Conservation (phyloP, 2,113 vertebrate genomes). For the Oxyruncus cristatus region DNA sequence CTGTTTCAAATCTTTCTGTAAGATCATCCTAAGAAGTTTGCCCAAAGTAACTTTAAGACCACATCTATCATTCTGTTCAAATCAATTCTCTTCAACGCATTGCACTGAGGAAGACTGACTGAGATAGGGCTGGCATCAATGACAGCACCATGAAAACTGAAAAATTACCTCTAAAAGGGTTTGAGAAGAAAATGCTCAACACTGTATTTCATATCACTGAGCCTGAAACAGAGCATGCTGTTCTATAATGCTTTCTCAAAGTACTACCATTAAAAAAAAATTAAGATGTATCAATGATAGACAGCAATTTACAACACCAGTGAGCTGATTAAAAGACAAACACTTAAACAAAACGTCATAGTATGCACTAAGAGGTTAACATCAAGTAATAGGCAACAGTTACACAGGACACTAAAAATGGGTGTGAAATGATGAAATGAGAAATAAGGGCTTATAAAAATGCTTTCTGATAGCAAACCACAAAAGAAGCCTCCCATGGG, state of each 20-base stretch:
- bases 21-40: neutral
- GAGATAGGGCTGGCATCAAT: neutral
- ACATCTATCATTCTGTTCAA: conserved; percentile 3
- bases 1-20: neutral
- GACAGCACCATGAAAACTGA: conserved; percentile 45
- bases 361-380: neutral
- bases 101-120: neutral
- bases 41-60: neutral
- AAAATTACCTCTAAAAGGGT: conserved; percentile 32
- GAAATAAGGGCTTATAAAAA: neutral
- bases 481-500: neutral
- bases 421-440: neutral
- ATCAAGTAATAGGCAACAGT: neutral
- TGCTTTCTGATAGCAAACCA: neutral
- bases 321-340: neutral
- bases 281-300: neutral
- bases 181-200: neutral
- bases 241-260: neutral
- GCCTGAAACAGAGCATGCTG: neutral
- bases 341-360: neutral
- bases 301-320: neutral
- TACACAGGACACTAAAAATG: neutral
- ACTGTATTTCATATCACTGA: neutral
- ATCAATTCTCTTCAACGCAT: conserved; percentile 15
- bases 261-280: neutral